These are phyloP conservation scores for Thyatira batis DNA, from an alignment of 2,888 invertebrate genomes.

Conservation along the genomic window DNA sequence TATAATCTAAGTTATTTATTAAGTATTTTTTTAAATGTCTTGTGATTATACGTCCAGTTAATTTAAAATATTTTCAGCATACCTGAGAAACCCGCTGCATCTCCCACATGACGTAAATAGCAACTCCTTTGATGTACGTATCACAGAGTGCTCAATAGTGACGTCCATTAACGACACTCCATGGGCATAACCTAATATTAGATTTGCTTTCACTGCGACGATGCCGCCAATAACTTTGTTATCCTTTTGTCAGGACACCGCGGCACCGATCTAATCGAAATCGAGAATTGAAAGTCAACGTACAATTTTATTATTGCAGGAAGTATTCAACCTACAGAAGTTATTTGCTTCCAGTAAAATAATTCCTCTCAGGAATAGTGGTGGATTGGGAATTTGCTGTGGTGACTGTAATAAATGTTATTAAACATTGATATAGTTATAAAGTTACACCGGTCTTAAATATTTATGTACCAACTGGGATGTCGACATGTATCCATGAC, in stretches of 20 bases:
- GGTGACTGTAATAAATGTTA: not conserved
- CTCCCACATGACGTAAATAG: not conserved
- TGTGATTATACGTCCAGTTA: too few relatives aligned
- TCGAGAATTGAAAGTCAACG: constrained; percentile 14
- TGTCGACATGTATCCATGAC: too few relatives aligned
- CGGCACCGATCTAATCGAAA: constrained; percentile 20
- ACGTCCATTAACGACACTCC: constrained; percentile 45
- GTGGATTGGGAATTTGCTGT: too few relatives aligned
- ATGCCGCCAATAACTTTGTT: constrained; percentile 35
- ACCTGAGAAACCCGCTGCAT: not conserved
- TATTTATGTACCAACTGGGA: too few relatives aligned
- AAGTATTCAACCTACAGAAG: not conserved
- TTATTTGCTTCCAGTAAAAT: not conserved
- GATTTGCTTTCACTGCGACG: constrained; percentile 37
- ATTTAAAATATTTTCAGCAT: not conserved
- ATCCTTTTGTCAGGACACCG: constrained; percentile 32
- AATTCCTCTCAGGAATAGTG: not conserved
- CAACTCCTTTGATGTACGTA: constrained; percentile 16
- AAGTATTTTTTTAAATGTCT: too few relatives aligned
- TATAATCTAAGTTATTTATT: too few relatives aligned
- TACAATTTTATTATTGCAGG: not conserved
- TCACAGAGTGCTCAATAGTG: constrained; percentile 21
- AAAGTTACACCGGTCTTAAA: not conserved
- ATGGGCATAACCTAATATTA: constrained; percentile 48
- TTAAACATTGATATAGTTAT: not conserved